Percentiles rank a stretch among this genome's conserved stretches.
These are phyloP conservation scores for Phaonia tiefii DNA, from an alignment of 2,888 invertebrate genomes.

Conservation along the genomic window DNA sequence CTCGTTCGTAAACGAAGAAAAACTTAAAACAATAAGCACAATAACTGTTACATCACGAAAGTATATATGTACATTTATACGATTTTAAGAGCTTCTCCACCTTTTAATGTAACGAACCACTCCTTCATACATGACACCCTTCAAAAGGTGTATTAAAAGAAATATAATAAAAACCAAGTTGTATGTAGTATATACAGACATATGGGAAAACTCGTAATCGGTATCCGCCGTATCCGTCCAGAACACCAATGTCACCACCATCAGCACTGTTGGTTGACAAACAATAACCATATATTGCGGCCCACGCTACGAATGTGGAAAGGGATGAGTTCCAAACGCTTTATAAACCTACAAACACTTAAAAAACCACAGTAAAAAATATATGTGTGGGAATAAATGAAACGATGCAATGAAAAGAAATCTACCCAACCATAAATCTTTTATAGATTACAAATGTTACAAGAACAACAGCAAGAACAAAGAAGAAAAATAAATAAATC, in stretches of 20 bases:
- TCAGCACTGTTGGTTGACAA: not conserved
- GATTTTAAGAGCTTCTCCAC: not conserved
- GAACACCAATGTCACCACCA: not conserved
- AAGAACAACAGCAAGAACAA: conserved; percentile 29
- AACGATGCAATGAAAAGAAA: conserved; percentile 42
- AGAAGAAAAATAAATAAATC: not conserved
- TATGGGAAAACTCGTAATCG: not conserved
- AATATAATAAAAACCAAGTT: too few relatives aligned
- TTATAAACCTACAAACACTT: conserved; percentile 22
- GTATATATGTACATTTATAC: not conserved
- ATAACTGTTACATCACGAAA: not conserved
- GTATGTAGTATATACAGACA: too few relatives aligned
- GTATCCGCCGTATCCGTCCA: not conserved
- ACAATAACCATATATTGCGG: conserved; percentile 23
- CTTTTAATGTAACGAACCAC: not conserved
- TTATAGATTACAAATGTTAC: conserved; percentile 52
- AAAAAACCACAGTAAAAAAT: conserved; percentile 20
- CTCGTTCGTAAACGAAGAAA: not conserved
- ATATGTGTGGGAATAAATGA: conserved; percentile 31
- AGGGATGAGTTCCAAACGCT: not conserved
- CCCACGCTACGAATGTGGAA: not conserved
- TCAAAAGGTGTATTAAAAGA: not conserved
- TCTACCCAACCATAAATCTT: conserved; percentile 49
- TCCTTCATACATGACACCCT: not conserved
- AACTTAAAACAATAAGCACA: not conserved